Percentiles rank a stretch among this genome's conserved stretches.
These are phyloP conservation scores for Eutrigla gurnardus DNA, from an alignment of 2,797 vertebrate species.

Conservation along the genomic window DNA sequence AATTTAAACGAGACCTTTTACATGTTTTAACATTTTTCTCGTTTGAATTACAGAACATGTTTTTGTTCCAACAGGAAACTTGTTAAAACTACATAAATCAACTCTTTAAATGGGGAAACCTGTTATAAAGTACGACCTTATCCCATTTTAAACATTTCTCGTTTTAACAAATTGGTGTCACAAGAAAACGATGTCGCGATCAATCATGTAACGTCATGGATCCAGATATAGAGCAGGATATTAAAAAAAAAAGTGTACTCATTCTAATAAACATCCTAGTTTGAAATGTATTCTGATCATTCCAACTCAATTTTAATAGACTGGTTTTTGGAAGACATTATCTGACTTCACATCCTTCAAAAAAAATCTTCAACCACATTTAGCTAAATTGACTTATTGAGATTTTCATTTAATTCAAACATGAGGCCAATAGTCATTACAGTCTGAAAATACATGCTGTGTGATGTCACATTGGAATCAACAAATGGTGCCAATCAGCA, in stretches of 20 bases:
- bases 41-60: neutral
- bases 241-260: neutral
- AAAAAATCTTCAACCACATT: conserved; percentile 8
- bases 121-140: neutral
- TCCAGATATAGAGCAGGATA: neutral
- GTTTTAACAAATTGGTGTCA: neutral
- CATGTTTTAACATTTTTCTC: neutral
- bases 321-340: conserved; percentile 12
- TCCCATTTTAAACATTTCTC: neutral
- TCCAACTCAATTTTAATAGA: conserved; percentile 6
- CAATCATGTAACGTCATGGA: neutral
- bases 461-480: conserved; percentile 22
- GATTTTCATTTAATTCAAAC: conserved; percentile 26
- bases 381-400: conserved; percentile 8
- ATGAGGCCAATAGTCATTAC: conserved; percentile 26
- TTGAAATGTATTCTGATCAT: neutral
- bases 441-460: conserved; percentile 54
- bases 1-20: neutral
- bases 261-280: neutral
- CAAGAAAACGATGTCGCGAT: neutral
- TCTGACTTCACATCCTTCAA: conserved; percentile 1
- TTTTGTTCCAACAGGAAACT: neutral
- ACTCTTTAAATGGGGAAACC: neutral
- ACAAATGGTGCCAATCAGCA: neutral
- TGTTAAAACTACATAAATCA: neutral